Percentiles rank a stretch among this genome's conserved stretches.
phyloP scores from a whole-genome alignment of 2,113 vertebrate genomes.

The Chlorodrepanis virens region DNA sequence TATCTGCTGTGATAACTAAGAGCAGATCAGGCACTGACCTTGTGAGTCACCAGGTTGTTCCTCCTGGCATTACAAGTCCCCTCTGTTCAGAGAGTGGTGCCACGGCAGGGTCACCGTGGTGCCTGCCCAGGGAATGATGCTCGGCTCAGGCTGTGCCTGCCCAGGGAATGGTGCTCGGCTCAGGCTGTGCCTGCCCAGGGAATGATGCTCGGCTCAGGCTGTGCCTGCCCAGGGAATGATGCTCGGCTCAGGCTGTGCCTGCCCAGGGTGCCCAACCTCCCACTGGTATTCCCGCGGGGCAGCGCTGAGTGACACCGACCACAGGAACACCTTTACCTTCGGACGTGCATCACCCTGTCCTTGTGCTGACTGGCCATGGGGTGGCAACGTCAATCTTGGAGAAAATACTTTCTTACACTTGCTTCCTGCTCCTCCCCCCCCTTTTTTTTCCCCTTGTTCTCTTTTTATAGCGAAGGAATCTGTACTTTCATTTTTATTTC shows the following conservation, averaged over 20 bases:
- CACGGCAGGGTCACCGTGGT: accelerated
- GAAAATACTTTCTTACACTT: background rate
- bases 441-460: background rate
- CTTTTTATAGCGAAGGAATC: background rate
- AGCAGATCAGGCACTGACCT: background rate
- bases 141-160: background rate
- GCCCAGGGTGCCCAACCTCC: accelerated
- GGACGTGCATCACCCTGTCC: accelerated
- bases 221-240: background rate
- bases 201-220: too few species aligned
- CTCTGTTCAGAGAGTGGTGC: accelerated
- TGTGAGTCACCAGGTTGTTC: background rate
- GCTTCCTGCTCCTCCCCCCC: background rate
- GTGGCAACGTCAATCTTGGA: background rate
- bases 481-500: background rate
- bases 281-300: background rate
- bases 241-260: background rate
- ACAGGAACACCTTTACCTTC: background rate
- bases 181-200: background rate
- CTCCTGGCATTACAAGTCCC: background rate
- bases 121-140: background rate
- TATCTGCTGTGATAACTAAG: background rate
- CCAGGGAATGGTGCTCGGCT: too few species aligned
- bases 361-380: background rate
- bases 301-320: background rate